A percentile compares a stretch with the other conserved stretches of the same genome.
phyloP scores from a whole-genome alignment of 2,113 vertebrate species.

The Pygoscelis antarcticus region DNA sequence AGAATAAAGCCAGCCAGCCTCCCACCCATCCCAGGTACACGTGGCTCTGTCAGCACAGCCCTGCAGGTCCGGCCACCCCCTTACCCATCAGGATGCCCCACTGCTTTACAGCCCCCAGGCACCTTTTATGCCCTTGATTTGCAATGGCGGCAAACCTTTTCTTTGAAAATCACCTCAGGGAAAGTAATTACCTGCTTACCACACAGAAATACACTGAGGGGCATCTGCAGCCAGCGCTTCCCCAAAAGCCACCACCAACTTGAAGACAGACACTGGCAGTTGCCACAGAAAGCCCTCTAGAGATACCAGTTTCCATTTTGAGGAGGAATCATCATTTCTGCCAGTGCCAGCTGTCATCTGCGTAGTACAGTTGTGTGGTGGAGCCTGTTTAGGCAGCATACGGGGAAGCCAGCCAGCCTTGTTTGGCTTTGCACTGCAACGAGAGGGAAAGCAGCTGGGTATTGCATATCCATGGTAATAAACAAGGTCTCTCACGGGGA shows the following conservation, averaged over 20 bases:
- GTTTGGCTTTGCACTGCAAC: background rate
- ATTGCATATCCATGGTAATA: slow-evolving; percentile 4
- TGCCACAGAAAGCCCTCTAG: background rate
- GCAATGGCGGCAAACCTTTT: background rate
- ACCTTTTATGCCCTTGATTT: background rate
- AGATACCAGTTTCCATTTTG: slow-evolving; percentile 44
- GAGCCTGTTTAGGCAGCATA: background rate
- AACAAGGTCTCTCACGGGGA: slow-evolving; percentile 38
- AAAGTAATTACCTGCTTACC: background rate
- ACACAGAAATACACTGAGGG: background rate
- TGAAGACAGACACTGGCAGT: background rate
- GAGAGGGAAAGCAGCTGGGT: slow-evolving; percentile 15
- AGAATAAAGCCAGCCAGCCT: background rate
- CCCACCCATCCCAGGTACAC: background rate
- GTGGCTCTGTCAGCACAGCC: background rate
- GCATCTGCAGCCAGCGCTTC: background rate
- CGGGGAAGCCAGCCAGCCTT: slow-evolving; percentile 18
- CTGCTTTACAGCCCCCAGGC: background rate
- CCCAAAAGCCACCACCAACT: background rate
- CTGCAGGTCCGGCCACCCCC: background rate
- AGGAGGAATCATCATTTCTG: slow-evolving; percentile 19
- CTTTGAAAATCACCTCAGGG: background rate
- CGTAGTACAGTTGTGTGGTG: slow-evolving; percentile 20
- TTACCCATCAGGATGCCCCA: background rate
- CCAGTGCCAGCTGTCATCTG: slow-evolving; percentile 51